phyloP scores from a whole-genome alignment of 2,888 invertebrate species.

The Eupithecia tripunctaria region DNA sequence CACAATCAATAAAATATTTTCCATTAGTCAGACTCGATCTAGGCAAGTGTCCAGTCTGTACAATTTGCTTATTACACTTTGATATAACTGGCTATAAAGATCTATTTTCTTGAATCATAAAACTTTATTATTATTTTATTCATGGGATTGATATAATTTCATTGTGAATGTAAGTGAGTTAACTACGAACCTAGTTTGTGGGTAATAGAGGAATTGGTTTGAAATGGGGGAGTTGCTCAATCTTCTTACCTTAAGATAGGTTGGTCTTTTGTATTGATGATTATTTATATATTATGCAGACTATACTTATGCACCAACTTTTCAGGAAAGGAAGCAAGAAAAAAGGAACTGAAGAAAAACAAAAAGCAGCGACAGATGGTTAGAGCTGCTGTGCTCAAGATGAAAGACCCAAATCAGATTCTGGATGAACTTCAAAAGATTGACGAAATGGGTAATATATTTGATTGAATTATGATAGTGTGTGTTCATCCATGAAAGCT shows the following conservation, averaged over 20 bases:
- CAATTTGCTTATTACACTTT: neutral
- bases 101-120: neutral
- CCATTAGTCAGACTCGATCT: neutral
- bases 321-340: slow-evolving; percentile 97
- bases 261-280: neutral
- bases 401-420: slow-evolving; percentile 98
- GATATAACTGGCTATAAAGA: neutral
- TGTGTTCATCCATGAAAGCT: neutral
- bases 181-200: no score
- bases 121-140: neutral
- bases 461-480: neutral
- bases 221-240: neutral
- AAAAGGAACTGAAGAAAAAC: slow-evolving; percentile 99
- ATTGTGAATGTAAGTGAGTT: no score
- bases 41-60: neutral
- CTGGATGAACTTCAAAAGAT: slow-evolving; percentile 98
- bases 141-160: no score
- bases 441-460: slow-evolving; percentile 95
- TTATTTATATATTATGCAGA: neutral
- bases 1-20: neutral
- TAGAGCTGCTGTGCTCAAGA: slow-evolving; percentile 97
- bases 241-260: neutral
- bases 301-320: neutral
- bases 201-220: no score
- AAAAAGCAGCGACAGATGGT: slow-evolving; percentile 98